Base-by-base conservation (phyloP, 2,797 vertebrate genomes). In the Centroberyx gerrardi region DNA sequence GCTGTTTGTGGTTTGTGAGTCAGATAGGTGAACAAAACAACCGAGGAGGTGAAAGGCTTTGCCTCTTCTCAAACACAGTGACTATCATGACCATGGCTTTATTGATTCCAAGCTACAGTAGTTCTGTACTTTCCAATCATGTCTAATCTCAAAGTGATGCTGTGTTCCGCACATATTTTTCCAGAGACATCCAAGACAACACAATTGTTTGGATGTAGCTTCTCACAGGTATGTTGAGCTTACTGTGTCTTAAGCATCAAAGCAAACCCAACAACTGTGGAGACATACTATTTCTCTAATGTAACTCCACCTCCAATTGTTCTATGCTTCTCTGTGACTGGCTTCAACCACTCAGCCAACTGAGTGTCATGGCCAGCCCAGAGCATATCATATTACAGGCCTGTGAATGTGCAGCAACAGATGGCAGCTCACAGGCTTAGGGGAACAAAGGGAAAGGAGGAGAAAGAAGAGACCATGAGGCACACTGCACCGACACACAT, bases 381-480 rank as follows among this genome's bases (percentile, higher is more conserved):
- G 82, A 59, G 17, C 83, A 40, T 90, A 79, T 94, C 93, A 85
- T 81, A 61, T 94, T 94, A 91, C 93, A 90, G 83, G 78, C 85
- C 81, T 81, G 85, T 62, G 88, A 87, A 87, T 53, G 72, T 78
- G 79, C 76, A 86, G 87, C 90, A 93, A 91, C 92, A 94, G 93
- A 93, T 94, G 92, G 90, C 78, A 40, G 82, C 83, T 88, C 84
- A 81, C 69, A 56, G 67, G 28, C 54, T 62, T 58, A 48, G 59
- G 71, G 63, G 68, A 62, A 68, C 69, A 84, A 82, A 87, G 77
- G 76, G 83, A 82, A 85, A 76, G 88, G 84, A 84, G 76, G 84
- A 83, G 86, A 68, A 49, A 51, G 18, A 85, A 70, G 67, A 61
- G 68, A 67, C 67, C 70, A 63, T 48, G 69, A 72, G 70, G 69